phyloP scores from a whole-genome alignment of 1,140 invertebrate genomes.

The Zaprionus capensis region DNA sequence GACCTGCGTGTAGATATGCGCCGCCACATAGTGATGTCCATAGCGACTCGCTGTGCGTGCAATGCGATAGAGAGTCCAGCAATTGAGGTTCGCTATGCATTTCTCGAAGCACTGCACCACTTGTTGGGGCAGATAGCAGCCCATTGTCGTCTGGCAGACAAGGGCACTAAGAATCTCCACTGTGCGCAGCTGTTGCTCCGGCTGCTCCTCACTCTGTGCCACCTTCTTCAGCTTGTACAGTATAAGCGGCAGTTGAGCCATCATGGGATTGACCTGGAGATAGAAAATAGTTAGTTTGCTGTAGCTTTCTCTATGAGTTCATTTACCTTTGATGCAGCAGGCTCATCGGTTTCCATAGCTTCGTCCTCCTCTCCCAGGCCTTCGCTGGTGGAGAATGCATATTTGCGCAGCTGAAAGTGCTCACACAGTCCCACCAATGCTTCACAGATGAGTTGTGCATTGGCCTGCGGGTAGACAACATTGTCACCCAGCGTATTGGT shows the following conservation, averaged over 20 bases:
- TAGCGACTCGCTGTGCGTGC: constrained; percentile 92
- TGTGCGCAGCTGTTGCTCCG: constrained; percentile 58
- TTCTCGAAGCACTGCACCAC: constrained; percentile 86
- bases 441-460: constrained; percentile 75
- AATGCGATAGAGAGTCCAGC: constrained; percentile 94
- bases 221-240: constrained; percentile 77
- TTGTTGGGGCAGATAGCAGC: constrained; percentile 85
- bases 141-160: constrained; percentile 92
- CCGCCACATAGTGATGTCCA: constrained; percentile 91
- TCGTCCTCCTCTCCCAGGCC: constrained; percentile 21
- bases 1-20: constrained; percentile 88
- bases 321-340: constrained; percentile 40
- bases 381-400: constrained; percentile 44
- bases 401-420: constrained; percentile 77
- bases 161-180: constrained; percentile 79
- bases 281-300: background rate
- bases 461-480: constrained; percentile 64
- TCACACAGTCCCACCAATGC: constrained; percentile 79
- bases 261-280: constrained; percentile 70
- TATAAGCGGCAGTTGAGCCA: constrained; percentile 69
- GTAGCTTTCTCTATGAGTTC: background rate
- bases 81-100: constrained; percentile 87
- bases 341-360: constrained; percentile 70
- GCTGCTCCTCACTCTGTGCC: constrained; percentile 49
- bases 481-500: constrained; percentile 76